These are phyloP conservation scores for Trididemnum nubilum DNA, from an alignment of 23 tunicate genomes.

Conservation along the genomic window DNA sequence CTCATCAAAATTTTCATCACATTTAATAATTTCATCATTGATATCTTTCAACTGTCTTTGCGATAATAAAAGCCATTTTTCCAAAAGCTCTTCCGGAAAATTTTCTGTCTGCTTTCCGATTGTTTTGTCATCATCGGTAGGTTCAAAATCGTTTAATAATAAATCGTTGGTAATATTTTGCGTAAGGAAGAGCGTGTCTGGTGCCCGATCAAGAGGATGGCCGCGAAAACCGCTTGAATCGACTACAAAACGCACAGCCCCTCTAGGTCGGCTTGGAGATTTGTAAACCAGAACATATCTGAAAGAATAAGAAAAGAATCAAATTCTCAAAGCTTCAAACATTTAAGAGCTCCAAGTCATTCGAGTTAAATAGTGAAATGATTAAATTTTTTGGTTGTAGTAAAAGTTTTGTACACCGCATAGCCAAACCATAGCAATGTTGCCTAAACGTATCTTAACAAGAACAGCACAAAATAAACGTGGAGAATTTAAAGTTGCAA, in stretches of 20 bases:
- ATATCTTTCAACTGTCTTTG: background rate
- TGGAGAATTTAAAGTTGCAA: no score
- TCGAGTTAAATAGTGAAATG: no score
- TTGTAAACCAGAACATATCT: background rate
- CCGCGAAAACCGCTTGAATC: background rate
- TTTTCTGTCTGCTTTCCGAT: background rate
- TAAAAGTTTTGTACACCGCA: no score
- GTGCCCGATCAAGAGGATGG: background rate
- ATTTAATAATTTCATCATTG: no score
- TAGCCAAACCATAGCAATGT: no score
- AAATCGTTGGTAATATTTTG: background rate
- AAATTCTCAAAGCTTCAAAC: no score
- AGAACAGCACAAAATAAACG: no score
- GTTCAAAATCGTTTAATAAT: background rate
- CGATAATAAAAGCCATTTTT: background rate
- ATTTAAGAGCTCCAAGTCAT: no score
- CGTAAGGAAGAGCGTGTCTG: background rate
- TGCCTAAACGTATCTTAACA: no score
- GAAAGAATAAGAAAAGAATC: no score
- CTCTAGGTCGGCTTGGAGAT: conserved; percentile 8
- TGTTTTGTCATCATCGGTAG: background rate
- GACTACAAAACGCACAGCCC: background rate
- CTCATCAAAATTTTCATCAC: background rate
- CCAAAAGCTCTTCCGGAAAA: background rate
- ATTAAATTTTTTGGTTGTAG: no score